Conservation (phyloP, 2,113 vertebrate species). For the Amazona guildingii region DNA sequence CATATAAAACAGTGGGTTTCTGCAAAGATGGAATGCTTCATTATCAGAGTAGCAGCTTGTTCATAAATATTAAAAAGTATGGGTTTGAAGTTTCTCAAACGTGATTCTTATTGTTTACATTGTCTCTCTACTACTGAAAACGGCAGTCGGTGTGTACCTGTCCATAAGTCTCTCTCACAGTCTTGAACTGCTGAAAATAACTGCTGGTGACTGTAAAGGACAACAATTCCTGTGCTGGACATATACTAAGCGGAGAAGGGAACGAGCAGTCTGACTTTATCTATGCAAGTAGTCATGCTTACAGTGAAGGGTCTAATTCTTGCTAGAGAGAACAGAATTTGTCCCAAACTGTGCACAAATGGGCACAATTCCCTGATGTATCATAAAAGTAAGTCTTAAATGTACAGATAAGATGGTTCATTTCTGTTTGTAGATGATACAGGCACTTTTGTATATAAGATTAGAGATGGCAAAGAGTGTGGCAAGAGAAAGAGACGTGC, state of each 20-base stretch:
- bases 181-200: background rate
- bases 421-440: background rate
- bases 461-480: background rate
- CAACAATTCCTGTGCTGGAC: background rate
- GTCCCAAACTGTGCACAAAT: background rate
- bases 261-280: background rate
- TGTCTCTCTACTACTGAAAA: background rate
- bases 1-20: background rate
- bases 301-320: background rate
- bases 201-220: background rate
- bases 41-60: conserved; percentile 48
- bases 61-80: conserved; percentile 67
- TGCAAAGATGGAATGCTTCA: conserved; percentile 59
- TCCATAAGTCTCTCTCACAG: background rate
- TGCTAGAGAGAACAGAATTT: background rate
- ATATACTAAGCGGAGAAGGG: background rate
- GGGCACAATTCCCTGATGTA: background rate
- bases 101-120: conserved; percentile 8
- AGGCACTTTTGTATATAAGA: background rate
- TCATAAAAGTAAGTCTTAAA: background rate
- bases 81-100: conserved; percentile 30
- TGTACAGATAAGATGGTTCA: background rate
- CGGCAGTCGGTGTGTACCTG: background rate
- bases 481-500: background rate
- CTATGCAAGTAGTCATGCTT: background rate